Base-by-base conservation (phyloP, 2,113 vertebrate genomes). In the Notiomystis cincta region DNA sequence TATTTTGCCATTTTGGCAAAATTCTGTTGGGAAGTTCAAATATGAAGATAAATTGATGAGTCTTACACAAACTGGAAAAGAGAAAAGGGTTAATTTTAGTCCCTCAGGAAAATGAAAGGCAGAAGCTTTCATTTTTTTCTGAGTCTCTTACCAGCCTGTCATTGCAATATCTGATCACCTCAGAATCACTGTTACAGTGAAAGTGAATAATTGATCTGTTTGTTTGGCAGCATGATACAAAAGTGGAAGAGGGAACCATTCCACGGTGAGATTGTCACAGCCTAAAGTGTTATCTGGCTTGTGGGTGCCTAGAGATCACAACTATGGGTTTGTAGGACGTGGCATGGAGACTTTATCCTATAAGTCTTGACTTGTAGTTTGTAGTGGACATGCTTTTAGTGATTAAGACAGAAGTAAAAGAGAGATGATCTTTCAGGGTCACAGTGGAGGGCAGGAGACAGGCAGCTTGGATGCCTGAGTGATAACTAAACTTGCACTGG, bases 321-420 rank as follows among this genome's bases (percentile, higher is more conserved):
- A 0, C 42, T 66, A 15, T 56, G 54, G 9, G 11, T 60, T 90
- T 0, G 0, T 11, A 69, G 33, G 48, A 28, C 11, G 33, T 1
- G 1, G 31, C 1, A 1, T 3, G 1, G 47, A 62, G 24, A 7
- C 17, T 50, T 76, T 64, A 27, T 60, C 10, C 44, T 87, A 81
- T 83, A 56, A 60, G 56, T 47, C 33, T 72, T 37, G 72, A 17
- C 21, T 44, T 71, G 21, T 7, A 56, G 15, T 72, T 45, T 44
- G 9, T 18, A n/a, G 15, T 85, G 35, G 30, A 54, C 78, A 51
- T 71, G 14, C 11, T 71, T 24, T 47, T 30, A 66, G 25, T 37
- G 53, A 42, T 50, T 84, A 45, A 54, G 38, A 62, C 13, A 48
- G 64, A 75, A 65, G 15, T 65, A 61, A 44, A 67, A 66, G 30